Percentiles rank a stretch among this genome's conserved stretches.
These are phyloP conservation scores for Podiceps cristatus DNA, from an alignment of 2,113 vertebrate species.

Conservation along the genomic window DNA sequence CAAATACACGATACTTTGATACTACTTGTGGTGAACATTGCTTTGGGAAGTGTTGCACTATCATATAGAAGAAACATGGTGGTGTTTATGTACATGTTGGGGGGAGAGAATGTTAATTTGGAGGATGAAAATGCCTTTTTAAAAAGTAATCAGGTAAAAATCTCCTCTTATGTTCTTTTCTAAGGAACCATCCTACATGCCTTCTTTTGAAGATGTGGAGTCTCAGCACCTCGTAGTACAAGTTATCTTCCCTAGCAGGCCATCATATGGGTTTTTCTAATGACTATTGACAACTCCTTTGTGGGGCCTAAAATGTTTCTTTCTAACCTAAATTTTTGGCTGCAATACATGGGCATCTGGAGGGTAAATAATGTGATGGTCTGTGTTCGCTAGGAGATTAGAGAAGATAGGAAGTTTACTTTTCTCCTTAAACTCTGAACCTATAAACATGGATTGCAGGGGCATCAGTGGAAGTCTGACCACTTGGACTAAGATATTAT, in stretches of 20 bases:
- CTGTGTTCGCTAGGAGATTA: background rate
- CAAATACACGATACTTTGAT: background rate
- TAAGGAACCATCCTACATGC: background rate
- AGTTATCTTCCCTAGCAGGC: background rate
- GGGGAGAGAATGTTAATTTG: background rate
- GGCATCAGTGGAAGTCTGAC: background rate
- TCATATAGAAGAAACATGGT: rapidly evolving
- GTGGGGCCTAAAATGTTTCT: background rate
- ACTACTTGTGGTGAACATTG: background rate
- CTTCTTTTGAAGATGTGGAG: background rate
- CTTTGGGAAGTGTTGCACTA: background rate
- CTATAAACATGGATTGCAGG: background rate
- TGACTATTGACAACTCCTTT: background rate
- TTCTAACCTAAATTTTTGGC: background rate
- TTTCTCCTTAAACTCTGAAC: background rate
- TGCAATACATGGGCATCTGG: background rate
- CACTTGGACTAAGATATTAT: conserved; percentile 1
- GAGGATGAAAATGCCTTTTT: background rate
- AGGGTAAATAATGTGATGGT: background rate
- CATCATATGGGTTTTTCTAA: background rate
- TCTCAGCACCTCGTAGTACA: rapidly evolving
- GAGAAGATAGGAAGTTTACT: background rate
- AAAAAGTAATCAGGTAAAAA: background rate
- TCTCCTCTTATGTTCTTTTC: background rate
- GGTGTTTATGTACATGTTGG: rapidly evolving